Base-by-base conservation (phyloP, 2,888 invertebrate species). In the Aphrophora alni region DNA sequence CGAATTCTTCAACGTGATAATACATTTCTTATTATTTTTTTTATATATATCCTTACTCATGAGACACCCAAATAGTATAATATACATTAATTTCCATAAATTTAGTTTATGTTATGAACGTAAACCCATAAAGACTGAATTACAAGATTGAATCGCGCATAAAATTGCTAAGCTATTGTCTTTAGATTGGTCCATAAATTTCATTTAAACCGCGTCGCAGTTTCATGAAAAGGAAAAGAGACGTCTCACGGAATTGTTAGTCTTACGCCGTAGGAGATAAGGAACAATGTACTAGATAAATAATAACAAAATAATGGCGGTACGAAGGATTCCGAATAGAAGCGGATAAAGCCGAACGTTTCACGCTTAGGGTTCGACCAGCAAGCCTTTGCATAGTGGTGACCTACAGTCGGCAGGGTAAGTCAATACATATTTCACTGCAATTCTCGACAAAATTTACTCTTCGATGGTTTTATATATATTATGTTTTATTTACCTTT, bases 221-320 rank as follows among this genome's bases (percentile, higher is more conserved):
- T 17, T 33, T 33, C 10, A 44, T 44, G 44, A 44, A 44, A 17
- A 44, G 17, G 21, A 59, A 59, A 33, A 21, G 21, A 59, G 59
- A 59, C n/a, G 21, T 59, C 59, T 59, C 59, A 7, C 59, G 10
- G 21, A 14, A 59, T 21, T 59, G 59, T 59, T 21, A 59, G n/a
- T 59, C 21, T 59, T 21, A n/a, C 21, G 21, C 59, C 21, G 4
- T n/a, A 59, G 59, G 21, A 59, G 59, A 59, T 59, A 59, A 59
- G 59, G 59, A 59, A 59, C 59, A 59, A 59, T 59, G 59, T 59
- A 59, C 21, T 59, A 33, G 59, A 59, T 59, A 59, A 59, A 59
- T 59, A 59, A 59, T 21, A 59, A 59, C 59, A 59, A 59, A 59
- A 59, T 59, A 59, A 59, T 59, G 59, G 59, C 59, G 59, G 59